Evolutionary conservation across 2,888 invertebrate species (phyloP).

Genomic region (Exephanes ischioxanthus): DNA sequence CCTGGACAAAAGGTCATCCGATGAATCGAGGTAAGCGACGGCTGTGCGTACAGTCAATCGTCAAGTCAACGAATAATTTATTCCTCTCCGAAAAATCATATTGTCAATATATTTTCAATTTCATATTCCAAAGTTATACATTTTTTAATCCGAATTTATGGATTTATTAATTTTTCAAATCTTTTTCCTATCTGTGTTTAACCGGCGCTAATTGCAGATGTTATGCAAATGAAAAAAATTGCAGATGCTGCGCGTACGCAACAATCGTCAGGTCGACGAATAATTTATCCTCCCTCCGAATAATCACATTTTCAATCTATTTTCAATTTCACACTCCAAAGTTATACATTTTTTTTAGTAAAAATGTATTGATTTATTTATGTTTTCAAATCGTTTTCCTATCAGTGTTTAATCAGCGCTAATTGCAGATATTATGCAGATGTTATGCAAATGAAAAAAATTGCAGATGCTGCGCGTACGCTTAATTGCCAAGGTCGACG

Average conservation of each 20-base stretch:
- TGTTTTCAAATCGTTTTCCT: not conserved
- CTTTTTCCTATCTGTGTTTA: not conserved
- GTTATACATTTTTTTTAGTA: not conserved
- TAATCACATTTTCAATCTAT: not conserved
- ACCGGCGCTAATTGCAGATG: not conserved
- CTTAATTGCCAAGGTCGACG: too few species aligned
- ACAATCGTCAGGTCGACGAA: not conserved
- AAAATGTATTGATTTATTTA: not conserved
- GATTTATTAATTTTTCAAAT: not conserved
- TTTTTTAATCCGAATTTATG: too few species aligned
- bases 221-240: not conserved
- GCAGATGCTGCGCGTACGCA: too few species aligned
- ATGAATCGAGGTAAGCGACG: conserved; percentile 29
- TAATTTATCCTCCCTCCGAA: not conserved
- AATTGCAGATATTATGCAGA: not conserved
- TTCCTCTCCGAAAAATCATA: not conserved
- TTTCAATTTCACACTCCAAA: not conserved
- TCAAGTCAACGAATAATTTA: not conserved
- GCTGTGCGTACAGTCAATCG: not conserved
- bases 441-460: too few species aligned
- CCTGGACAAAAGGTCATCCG: conserved; percentile 77
- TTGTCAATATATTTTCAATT: not conserved
- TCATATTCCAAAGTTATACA: not conserved
- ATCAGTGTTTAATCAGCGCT: not conserved
- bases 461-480: too few species aligned